Evolutionary conservation across 2,888 invertebrate species (phyloP), one percentile per base, ranked within the genome.

Genomic region (Ceriagrion tenellum): DNA sequence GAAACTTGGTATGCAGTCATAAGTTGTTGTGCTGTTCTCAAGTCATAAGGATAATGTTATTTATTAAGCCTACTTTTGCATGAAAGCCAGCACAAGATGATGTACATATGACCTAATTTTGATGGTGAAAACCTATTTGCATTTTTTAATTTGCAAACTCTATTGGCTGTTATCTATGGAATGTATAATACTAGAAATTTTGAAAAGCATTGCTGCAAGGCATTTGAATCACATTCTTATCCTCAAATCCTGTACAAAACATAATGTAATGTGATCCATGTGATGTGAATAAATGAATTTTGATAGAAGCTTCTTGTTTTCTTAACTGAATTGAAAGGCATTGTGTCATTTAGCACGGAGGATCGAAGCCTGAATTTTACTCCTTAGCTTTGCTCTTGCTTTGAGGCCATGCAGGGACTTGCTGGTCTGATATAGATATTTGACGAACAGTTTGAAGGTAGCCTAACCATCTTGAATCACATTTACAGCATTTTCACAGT

Each of bases 231-330:
- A 55, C 93, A 47, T 93, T 93, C 93, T 69, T 23, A 74, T 81
- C 35, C 30, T 35, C 13, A 35, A 93, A 23, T 93, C 69, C 26
- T 93, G 93, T 93, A 93, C 93, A 93, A 93, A 93, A 40, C 47
- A 35, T 63, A 35, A 40, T 93, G 93, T 74, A 74, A 93, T 74
- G 93, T 47, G 93, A 93, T 93, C 93, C 69, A 93, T 69, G 69
- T 93, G 63, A 93, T 93, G 93, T 93, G 93, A 93, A 93, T 93
- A 93, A 93, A 93, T 69, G 74, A 69, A 81, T 93, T 93, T 93
- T 93, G 93, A 63, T 93, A 93, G 93, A 93, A 93, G 20, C 40
- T 69, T 74, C 35, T 16, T 69, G 90, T 40, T 93, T 69, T 55
- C 26, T n/a, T 69, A 47, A 4, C 8, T 47, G 47, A 47, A 47